A percentile compares a stretch with the other conserved stretches of the same genome.
These are phyloP conservation scores for Sebastes glaucus DNA, from an alignment of 2,797 vertebrate genomes.

Conservation along the genomic window DNA sequence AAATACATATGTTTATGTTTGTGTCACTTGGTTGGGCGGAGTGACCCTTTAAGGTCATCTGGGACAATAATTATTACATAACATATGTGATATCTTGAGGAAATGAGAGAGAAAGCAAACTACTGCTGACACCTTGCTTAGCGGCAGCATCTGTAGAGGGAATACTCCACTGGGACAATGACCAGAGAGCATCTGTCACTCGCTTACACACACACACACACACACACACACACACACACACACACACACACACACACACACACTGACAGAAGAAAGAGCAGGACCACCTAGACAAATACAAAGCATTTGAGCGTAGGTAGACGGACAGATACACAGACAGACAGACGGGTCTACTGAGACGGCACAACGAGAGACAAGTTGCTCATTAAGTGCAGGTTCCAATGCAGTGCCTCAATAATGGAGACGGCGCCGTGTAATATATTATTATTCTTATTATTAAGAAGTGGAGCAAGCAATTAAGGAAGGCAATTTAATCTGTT, in stretches of 20 bases:
- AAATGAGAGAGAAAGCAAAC: slow-evolving; percentile 27
- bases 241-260: slow-evolving; percentile 7
- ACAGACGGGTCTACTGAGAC: background rate
- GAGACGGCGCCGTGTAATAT: slow-evolving; percentile 9
- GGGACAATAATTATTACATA: slow-evolving; percentile 15
- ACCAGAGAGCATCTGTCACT: slow-evolving; percentile 66
- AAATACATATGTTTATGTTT: background rate
- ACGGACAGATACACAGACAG: background rate
- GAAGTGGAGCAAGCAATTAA: slow-evolving; percentile 78
- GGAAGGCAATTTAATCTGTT: slow-evolving; percentile 62
- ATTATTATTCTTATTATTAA: slow-evolving; percentile 48
- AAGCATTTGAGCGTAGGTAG: background rate
- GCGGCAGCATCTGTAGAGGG: slow-evolving; percentile 57
- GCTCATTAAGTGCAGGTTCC: background rate
- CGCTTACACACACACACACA: background rate
- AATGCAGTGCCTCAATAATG: slow-evolving; percentile 29
- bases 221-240: slow-evolving; percentile 4
- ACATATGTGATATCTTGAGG: slow-evolving; percentile 14
- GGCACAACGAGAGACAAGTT: background rate
- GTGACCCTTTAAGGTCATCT: background rate
- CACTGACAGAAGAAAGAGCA: background rate
- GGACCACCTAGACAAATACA: background rate
- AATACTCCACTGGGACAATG: slow-evolving; percentile 51
- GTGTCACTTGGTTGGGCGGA: no score
- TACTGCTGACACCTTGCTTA: slow-evolving; percentile 47